Percentiles rank a stretch among this genome's conserved stretches.
Conservation (phyloP, 2,113 vertebrate genomes). For the Laticauda colubrina region DNA sequence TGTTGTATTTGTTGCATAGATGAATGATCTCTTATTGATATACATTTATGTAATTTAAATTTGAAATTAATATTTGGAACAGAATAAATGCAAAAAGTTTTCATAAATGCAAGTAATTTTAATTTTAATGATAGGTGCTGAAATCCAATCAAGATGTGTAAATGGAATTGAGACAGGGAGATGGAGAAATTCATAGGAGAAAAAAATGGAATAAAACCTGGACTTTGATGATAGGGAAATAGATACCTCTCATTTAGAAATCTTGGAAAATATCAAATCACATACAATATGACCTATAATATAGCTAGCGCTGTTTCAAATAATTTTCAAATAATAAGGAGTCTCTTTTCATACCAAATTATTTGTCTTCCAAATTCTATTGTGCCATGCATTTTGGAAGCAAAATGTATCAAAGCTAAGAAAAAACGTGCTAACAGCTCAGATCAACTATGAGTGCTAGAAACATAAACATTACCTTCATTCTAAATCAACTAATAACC, state of each 20-base stretch:
- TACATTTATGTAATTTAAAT: neutral
- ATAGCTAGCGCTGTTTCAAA: neutral
- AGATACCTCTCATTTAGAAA: neutral
- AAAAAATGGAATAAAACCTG: neutral
- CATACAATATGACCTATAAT: neutral
- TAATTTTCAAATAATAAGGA: neutral
- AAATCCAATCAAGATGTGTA: neutral
- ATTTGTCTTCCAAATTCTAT: neutral
- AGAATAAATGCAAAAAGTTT: neutral
- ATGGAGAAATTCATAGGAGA: neutral
- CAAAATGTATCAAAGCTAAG: neutral
- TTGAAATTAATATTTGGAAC: neutral
- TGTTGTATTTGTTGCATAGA: neutral
- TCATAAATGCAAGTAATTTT: neutral
- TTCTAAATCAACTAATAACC: neutral
- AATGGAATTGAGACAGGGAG: neutral
- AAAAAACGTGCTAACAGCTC: neutral
- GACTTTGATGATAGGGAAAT: too few relatives aligned
- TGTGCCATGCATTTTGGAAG: neutral
- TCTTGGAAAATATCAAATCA: neutral
- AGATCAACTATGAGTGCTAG: neutral
- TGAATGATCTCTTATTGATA: neutral
- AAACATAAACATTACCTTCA: neutral
- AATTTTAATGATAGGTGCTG: neutral
- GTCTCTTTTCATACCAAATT: constrained; percentile 2